Evolutionary conservation across 2,888 invertebrate genomes (phyloP).

Genomic region (Odiellus spinosus): DNA sequence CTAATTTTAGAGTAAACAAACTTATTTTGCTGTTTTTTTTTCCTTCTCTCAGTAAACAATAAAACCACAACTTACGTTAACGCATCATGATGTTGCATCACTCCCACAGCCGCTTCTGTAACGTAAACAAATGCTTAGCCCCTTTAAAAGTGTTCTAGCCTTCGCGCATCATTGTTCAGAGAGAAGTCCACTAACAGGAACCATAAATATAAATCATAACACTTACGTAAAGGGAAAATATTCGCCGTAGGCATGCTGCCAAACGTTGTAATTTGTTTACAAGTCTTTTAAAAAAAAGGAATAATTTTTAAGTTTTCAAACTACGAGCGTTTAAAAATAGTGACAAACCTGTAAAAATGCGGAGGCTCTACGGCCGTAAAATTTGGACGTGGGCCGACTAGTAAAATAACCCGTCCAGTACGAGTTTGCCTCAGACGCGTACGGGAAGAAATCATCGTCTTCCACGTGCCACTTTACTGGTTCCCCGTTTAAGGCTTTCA

Average conservation of each 20-base stretch:
- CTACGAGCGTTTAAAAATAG: too few relatives aligned
- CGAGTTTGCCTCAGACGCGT: conserved; percentile 62
- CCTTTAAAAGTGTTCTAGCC: too few relatives aligned
- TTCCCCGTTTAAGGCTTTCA: conserved; percentile 40
- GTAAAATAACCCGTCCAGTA: conserved; percentile 78
- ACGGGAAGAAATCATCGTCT: conserved; percentile 78
- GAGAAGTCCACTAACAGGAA: too few relatives aligned
- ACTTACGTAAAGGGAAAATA: conserved; percentile 17
- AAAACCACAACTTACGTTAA: conserved; percentile 39
- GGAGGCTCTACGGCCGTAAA: conserved; percentile 27
- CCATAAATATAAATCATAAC: background rate
- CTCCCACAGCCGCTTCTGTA: conserved; percentile 25
- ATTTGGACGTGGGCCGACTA: conserved; percentile 40
- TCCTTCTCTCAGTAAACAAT: background rate
- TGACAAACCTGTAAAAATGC: conserved; percentile 33
- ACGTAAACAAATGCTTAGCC: background rate
- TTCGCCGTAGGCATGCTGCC: background rate
- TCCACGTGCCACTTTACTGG: conserved; percentile 23
- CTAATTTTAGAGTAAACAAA: too few relatives aligned
- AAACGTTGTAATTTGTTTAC: conserved; percentile 5
- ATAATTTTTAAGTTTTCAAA: too few relatives aligned
- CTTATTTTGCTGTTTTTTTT: too few relatives aligned
- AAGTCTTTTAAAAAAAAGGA: background rate
- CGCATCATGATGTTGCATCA: conserved; percentile 75
- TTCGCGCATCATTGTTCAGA: background rate